These are phyloP conservation scores for Cheirogaleus major DNA, from an alignment of 2,797 vertebrate genomes.

Conservation along the genomic window DNA sequence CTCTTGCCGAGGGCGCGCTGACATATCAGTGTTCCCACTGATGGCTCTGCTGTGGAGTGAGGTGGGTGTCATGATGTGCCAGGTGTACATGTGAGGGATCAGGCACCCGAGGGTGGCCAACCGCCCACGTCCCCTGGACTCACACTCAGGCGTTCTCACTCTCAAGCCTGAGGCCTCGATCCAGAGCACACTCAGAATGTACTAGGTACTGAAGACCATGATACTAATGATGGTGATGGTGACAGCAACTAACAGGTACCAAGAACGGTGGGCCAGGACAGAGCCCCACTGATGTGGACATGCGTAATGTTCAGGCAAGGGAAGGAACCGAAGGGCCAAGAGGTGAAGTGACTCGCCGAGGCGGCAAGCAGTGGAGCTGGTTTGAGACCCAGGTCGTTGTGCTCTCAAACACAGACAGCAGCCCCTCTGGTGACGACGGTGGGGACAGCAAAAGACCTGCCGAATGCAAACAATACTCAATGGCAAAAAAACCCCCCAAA, in stretches of 20 bases:
- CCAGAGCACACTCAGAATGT: background rate
- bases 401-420: too few species aligned
- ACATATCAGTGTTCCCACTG: background rate
- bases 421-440: background rate
- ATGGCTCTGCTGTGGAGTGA: background rate
- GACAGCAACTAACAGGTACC: background rate
- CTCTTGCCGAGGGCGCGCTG: background rate
- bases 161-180: background rate
- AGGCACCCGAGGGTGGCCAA: background rate
- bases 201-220: background rate
- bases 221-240: background rate
- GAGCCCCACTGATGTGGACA: background rate
- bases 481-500: background rate
- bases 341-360: background rate
- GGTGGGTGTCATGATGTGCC: background rate
- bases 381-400: background rate
- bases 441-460: background rate
- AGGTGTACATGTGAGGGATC: background rate
- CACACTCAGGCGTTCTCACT: background rate
- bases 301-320: background rate
- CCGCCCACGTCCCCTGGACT: background rate
- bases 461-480: background rate
- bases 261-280: background rate
- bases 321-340: background rate
- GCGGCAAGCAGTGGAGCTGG: background rate